A percentile compares a stretch with the other conserved stretches of the same genome.
Conservation (phyloP, 2,797 vertebrate genomes). For the Fistularia tabacaria region DNA sequence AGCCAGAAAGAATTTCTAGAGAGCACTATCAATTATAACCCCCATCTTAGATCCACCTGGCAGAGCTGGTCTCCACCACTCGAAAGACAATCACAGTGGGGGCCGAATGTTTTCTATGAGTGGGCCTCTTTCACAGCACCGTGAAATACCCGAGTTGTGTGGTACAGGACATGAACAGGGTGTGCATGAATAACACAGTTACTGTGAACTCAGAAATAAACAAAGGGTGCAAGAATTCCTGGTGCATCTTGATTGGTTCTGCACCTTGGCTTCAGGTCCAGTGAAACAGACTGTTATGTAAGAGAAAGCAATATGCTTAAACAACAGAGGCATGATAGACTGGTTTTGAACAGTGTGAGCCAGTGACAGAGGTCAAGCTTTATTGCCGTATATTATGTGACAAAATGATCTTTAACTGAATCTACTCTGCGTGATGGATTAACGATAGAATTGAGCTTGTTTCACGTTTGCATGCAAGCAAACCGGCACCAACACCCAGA, state of each 20-base stretch:
- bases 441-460: neutral
- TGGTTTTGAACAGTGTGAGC: no score
- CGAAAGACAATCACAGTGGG: slow-evolving; percentile 2
- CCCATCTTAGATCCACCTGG: neutral
- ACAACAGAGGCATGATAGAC: slow-evolving; percentile 3
- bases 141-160: slow-evolving; percentile 46
- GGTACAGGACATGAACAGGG: slow-evolving; percentile 18
- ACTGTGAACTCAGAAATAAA: slow-evolving; percentile 14
- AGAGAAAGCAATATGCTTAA: slow-evolving; percentile 18
- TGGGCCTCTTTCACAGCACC: slow-evolving; percentile 36
- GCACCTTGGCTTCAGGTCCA: slow-evolving; percentile 28
- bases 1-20: neutral
- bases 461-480: neutral
- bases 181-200: slow-evolving; percentile 12
- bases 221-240: slow-evolving; percentile 2
- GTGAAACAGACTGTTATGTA: slow-evolving; percentile 28
- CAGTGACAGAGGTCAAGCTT: neutral
- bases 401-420: slow-evolving; percentile 14
- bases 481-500: neutral
- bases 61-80: neutral
- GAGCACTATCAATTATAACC: neutral
- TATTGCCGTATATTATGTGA: slow-evolving; percentile 11
- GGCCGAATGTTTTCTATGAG: slow-evolving; percentile 7
- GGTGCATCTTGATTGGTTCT: slow-evolving; percentile 9
- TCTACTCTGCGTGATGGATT: no score